Base-by-base conservation (phyloP, 2,888 invertebrate genomes). In the Trichacis sp. region DNA sequence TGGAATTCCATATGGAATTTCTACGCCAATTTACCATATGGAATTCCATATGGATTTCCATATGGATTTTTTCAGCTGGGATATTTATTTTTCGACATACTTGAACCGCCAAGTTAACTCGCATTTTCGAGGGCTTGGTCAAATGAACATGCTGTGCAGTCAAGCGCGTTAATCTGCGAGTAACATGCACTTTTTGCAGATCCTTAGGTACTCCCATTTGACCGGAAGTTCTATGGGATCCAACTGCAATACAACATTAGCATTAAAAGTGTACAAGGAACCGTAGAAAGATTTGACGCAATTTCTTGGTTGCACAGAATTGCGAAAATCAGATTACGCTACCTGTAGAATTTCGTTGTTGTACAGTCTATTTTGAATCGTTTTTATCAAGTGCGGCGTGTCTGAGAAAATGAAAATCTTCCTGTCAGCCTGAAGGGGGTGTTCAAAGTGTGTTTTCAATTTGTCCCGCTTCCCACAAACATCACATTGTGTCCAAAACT, bases 371-470 rank as follows among this genome's bases (percentile, higher is more conserved):
- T 72, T 73, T 36, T 69, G 40, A 3, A 73, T 53, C 40, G 62
- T 63, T 47, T 74, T 73, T 1, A 74, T 58, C 2, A 73, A 46
- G 33, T 74, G 69, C 4, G 68, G 70, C 19, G 65, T 65, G 29
- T 71, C 65, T 8, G 71, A 69, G 38, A 71, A 73, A 17, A 70
- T 38, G 30, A 64, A 70, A 24, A 72, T 18, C 48, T 64, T 63
- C 20, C 69, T 48, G 2, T 36, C 12, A 9, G 65, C 65, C 38
- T 65, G 60, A n/a, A 51, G 18, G 17, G 69, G 64, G 54, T 70
- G 71, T n/a, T 9, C 5, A 24, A 60, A 58, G 29, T 19, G 66
- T 57, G 54, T 51, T 19, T 53, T 51, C 0, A 63, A 20, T 24
- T 50, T 40, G 5, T 36, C 43, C 33, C 53, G 57, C 24, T 61